Conservation (phyloP, 2,113 vertebrate genomes). For the Zonotrichia leucophrys region DNA sequence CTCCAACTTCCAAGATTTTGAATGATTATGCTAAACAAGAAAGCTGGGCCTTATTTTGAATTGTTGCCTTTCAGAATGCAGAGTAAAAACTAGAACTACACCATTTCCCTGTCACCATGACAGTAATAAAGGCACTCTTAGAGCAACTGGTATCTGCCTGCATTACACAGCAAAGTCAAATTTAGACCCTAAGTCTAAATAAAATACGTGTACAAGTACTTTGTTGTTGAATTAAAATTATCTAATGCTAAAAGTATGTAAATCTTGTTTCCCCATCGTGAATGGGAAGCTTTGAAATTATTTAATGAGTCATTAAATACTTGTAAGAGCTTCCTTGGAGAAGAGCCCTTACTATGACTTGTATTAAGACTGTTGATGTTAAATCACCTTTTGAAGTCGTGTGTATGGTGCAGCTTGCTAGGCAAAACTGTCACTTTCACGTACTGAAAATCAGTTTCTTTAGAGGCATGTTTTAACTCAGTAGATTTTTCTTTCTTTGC, state of each 20-base stretch:
- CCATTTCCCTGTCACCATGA: not conserved
- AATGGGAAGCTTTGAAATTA: not conserved
- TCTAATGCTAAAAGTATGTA: not conserved
- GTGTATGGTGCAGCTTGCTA: not conserved
- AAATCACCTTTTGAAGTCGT: not conserved
- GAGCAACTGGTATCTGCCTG: not conserved
- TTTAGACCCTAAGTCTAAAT: not conserved
- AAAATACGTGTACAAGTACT: not conserved
- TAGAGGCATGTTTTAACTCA: not conserved
- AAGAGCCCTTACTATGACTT: not conserved
- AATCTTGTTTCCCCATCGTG: not conserved
- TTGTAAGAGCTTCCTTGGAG: not conserved
- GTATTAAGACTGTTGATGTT: not conserved
- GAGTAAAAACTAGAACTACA: not conserved
- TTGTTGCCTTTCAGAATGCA: not conserved
- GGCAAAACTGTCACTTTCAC: not conserved
- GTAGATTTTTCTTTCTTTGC: not conserved
- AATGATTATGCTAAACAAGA: not conserved
- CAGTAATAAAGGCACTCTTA: not conserved
- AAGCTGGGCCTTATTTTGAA: not conserved
- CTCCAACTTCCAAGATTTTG: not conserved
- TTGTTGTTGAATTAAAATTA: not conserved
- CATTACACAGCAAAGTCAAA: not conserved
- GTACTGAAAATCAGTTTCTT: not conserved
- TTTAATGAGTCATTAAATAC: not conserved